A percentile compares a stretch with the other conserved stretches of the same genome.
phyloP scores from a whole-genome alignment of 2,888 invertebrate species.

The Dinocampus coccinellae region DNA sequence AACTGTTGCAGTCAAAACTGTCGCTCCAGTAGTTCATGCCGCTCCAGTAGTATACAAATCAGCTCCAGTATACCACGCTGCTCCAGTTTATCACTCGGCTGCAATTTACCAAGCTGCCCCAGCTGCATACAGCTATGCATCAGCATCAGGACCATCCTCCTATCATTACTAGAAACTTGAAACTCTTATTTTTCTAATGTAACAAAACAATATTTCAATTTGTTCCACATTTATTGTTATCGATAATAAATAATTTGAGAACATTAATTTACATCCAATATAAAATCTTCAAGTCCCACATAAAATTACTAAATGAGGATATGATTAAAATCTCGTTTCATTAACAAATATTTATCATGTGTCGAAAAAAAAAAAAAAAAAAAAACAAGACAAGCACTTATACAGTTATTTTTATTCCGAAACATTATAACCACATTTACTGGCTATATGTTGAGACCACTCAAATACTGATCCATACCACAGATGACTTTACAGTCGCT shows the following conservation, averaged over 20 bases:
- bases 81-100: constrained; percentile 26
- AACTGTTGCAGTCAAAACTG: constrained; percentile 44
- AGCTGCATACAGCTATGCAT: background rate
- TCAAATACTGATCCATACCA: background rate
- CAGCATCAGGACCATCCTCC: constrained; percentile 12
- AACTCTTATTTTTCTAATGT: background rate
- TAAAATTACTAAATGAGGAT: background rate
- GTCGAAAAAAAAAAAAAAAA: background rate
- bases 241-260: background rate
- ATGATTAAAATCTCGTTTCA: background rate
- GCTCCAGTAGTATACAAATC: constrained; percentile 25
- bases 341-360: background rate
- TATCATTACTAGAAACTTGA: constrained; percentile 4
- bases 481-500: constrained; percentile 1
- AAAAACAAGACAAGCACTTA: background rate
- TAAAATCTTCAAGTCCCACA: background rate
- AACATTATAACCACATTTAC: background rate
- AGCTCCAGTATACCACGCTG: constrained; percentile 41
- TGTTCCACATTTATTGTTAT: background rate
- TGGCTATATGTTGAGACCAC: background rate
- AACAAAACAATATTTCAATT: background rate
- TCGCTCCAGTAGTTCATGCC: constrained; percentile 47
- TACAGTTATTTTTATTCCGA: background rate
- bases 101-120: constrained; percentile 31
- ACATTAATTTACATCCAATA: too few species aligned